These are phyloP conservation scores for Ammodytes dubius DNA, from an alignment of 2,113 vertebrate genomes.

Conservation along the genomic window DNA sequence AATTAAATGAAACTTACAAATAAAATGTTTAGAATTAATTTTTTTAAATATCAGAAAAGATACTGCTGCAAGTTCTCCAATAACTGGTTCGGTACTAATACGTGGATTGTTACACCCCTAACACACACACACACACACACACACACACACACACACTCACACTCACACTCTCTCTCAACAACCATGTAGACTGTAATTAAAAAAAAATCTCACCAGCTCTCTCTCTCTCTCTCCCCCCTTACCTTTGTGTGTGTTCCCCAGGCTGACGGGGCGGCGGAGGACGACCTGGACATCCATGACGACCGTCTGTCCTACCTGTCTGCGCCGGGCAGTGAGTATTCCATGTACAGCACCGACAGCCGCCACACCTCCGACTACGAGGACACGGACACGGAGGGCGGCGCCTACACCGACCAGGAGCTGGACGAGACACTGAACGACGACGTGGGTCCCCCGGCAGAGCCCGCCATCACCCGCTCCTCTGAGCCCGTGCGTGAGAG, in stretches of 20 bases:
- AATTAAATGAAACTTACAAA: no score
- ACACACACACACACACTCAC: no score
- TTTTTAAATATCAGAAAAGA: no score
- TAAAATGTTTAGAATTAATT: no score
- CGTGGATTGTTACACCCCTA: no score
- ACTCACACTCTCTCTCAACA: no score
- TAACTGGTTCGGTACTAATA: no score
- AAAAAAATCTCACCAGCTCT: neutral
- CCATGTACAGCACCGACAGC: slow-evolving; percentile 99
- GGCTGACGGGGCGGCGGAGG: slow-evolving; percentile 96
- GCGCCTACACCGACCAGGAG: slow-evolving; percentile 99
- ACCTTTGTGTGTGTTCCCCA: slow-evolving; percentile 53
- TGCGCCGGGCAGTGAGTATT: slow-evolving; percentile 98
- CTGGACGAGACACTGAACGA: slow-evolving; percentile 99
- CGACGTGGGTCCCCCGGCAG: slow-evolving; percentile 92
- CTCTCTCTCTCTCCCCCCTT: neutral
- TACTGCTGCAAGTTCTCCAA: no score
- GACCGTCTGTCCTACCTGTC: slow-evolving; percentile 99
- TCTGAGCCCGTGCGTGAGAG: slow-evolving; percentile 98
- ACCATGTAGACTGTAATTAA: no score
- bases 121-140: no score
- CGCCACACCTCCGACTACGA: slow-evolving; percentile 99
- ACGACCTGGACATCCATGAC: slow-evolving; percentile 98
- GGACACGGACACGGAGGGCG: slow-evolving; percentile 99
- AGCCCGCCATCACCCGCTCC: slow-evolving; percentile 97